phyloP scores from a whole-genome alignment of 2,797 vertebrate species.

The Phylloscopus collybita region DNA sequence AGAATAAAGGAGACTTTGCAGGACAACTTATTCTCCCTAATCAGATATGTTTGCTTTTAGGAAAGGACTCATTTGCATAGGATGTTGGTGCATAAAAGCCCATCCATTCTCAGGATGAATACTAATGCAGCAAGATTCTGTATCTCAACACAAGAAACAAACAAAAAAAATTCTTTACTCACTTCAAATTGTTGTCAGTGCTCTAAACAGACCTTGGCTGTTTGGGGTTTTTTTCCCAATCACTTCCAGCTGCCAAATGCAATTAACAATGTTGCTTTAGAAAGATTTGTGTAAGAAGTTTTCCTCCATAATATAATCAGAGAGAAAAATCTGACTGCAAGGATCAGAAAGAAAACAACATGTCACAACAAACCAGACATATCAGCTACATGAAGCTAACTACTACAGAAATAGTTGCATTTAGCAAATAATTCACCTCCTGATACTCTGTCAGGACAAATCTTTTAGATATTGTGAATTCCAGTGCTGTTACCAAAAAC shows the following conservation, averaged over 20 bases:
- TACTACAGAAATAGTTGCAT: neutral
- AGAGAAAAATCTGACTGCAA: neutral
- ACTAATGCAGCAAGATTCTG: conserved; percentile 41
- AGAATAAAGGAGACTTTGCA: conserved; percentile 9
- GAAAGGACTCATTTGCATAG: conserved; percentile 57
- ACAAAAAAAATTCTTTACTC: neutral
- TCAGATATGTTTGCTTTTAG: conserved; percentile 41
- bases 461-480: neutral
- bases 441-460: neutral
- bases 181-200: neutral
- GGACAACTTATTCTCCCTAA: neutral
- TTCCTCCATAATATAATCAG: neutral
- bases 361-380: neutral
- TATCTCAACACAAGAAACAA: neutral
- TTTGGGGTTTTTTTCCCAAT: neutral
- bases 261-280: neutral
- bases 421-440: neutral
- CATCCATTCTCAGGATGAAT: conserved; percentile 39
- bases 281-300: neutral
- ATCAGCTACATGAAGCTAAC: neutral
- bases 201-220: neutral
- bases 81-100: conserved; percentile 32
- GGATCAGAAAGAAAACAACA: neutral
- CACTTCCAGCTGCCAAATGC: neutral
- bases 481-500: neutral